These are phyloP conservation scores for Tetramorium simillimum DNA, from an alignment of 1,140 invertebrate species.

Conservation along the genomic window DNA sequence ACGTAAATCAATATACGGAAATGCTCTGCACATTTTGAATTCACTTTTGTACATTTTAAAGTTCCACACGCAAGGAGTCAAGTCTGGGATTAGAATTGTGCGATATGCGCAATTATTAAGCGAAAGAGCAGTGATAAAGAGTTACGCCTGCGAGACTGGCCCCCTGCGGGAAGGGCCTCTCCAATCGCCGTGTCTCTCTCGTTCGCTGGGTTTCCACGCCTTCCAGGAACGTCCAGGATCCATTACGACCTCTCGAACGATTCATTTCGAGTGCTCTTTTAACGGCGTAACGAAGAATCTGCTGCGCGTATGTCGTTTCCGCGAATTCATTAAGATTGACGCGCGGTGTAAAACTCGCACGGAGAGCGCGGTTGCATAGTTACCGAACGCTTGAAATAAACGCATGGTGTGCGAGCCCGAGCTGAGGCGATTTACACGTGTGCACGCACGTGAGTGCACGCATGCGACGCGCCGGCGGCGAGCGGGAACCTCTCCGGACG, in stretches of 20 bases:
- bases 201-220: slow-evolving; percentile 37
- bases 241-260: slow-evolving; percentile 61
- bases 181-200: not conserved
- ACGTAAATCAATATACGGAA: too few species aligned
- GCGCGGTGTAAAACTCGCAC: slow-evolving; percentile 42
- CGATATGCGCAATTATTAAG: not conserved
- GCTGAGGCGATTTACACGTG: slow-evolving; percentile 40
- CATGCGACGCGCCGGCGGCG: not conserved
- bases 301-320: slow-evolving; percentile 63
- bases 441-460: slow-evolving; percentile 43
- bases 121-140: not conserved
- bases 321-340: slow-evolving; percentile 71
- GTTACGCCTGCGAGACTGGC: not conserved
- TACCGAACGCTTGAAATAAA: slow-evolving; percentile 70
- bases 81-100: too few species aligned
- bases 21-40: too few species aligned
- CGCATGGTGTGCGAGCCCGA: slow-evolving; percentile 41
- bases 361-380: slow-evolving; percentile 38
- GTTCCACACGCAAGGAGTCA: too few species aligned
- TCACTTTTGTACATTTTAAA: too few species aligned
- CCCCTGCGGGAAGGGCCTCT: not conserved
- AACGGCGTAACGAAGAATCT: slow-evolving; percentile 63
- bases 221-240: slow-evolving; percentile 62
- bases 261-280: slow-evolving; percentile 65
- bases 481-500: not conserved